A percentile compares a stretch with the other conserved stretches of the same genome.
Conservation (phyloP, 2,113 vertebrate genomes). For the Asarcornis scutulata region DNA sequence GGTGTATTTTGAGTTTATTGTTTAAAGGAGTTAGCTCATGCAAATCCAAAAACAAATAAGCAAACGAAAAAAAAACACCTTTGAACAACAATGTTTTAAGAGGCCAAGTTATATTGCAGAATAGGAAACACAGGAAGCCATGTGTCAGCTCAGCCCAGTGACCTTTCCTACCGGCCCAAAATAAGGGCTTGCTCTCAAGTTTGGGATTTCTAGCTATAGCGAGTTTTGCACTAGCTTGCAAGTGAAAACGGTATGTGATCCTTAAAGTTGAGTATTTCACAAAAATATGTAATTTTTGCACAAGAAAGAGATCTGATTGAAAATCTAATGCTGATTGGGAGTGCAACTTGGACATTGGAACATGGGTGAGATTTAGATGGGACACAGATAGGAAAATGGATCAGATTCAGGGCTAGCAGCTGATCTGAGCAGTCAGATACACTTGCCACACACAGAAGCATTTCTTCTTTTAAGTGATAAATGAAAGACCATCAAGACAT, state of each 20-base stretch:
- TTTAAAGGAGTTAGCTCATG: not conserved
- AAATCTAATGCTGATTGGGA: not conserved
- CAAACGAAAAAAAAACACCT: not conserved
- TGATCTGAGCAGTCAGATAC: not conserved
- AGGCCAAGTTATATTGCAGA: not conserved
- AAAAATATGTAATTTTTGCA: not conserved
- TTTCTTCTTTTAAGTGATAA: not conserved
- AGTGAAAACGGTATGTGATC: not conserved
- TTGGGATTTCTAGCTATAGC: not conserved
- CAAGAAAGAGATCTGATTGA: not conserved
- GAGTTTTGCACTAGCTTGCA: not conserved
- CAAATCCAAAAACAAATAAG: not conserved
- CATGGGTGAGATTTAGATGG: not conserved
- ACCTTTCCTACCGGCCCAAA: not conserved
- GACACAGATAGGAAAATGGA: not conserved
- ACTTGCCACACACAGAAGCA: not conserved
- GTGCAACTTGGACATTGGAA: not conserved
- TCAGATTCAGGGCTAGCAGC: not conserved
- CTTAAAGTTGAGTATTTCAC: not conserved
- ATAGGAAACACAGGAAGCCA: not conserved
- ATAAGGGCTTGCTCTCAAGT: not conserved
- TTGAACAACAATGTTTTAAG: not conserved
- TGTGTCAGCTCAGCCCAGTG: not conserved
- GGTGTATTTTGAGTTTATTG: not conserved
- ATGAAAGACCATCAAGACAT: not conserved